phyloP scores from a whole-genome alignment of 2,113 vertebrate species.

The Microcebus jonahi region DNA sequence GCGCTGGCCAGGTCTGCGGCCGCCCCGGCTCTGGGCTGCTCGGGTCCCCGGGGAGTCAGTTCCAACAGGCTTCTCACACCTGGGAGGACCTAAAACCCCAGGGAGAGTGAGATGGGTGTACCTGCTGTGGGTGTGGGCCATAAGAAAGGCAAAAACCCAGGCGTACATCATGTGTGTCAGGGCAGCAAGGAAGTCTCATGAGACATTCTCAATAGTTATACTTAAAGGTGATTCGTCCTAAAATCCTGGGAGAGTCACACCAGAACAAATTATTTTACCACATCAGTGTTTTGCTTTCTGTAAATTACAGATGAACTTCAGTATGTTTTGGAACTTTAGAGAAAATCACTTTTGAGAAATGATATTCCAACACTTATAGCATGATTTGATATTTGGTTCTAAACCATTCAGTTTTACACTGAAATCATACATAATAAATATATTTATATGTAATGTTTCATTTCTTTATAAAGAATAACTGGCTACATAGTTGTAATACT shows the following conservation, averaged over 20 bases:
- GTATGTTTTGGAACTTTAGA: neutral
- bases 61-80: neutral
- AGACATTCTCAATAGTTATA: neutral
- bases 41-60: neutral
- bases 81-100: fast-evolving
- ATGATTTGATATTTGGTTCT: neutral
- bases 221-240: neutral
- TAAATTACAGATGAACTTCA: neutral
- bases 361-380: neutral
- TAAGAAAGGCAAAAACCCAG: neutral
- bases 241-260: neutral
- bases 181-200: neutral
- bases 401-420: neutral
- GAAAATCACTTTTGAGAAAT: constrained; percentile 11
- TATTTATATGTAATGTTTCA: neutral
- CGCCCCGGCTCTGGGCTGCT: fast-evolving
- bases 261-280: neutral
- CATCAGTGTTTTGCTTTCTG: neutral
- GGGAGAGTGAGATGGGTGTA: neutral
- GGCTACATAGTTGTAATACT: neutral
- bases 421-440: neutral
- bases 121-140: neutral
- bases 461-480: constrained; percentile 24
- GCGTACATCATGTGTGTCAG: neutral
- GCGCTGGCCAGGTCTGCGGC: constrained; percentile 90